A percentile compares a stretch with the other conserved stretches of the same genome.
Evolutionary conservation across 2,113 vertebrate genomes (phyloP).

Genomic region (Silurus meridionalis): DNA sequence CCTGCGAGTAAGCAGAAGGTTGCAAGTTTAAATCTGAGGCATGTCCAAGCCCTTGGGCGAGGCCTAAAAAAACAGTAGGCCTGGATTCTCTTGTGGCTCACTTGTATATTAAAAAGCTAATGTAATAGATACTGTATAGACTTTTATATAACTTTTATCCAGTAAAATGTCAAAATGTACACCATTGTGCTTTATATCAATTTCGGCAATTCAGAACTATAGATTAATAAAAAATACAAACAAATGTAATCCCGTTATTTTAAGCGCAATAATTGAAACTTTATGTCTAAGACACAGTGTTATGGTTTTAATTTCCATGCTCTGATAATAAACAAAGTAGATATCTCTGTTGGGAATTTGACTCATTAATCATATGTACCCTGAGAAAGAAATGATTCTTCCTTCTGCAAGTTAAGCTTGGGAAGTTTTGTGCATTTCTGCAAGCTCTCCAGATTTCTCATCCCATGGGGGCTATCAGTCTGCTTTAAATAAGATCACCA

Average conservation of each 20-base stretch:
- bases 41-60: neutral
- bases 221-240: neutral
- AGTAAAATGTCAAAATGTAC: neutral
- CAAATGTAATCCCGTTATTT: neutral
- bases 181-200: neutral
- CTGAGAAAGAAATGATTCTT: slow-evolving; percentile 19
- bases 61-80: neutral
- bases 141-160: neutral
- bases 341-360: slow-evolving; percentile 12
- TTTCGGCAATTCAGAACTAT: neutral
- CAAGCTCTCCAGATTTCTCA: slow-evolving; percentile 10
- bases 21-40: neutral
- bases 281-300: neutral
- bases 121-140: neutral
- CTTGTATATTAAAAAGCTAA: neutral
- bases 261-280: neutral
- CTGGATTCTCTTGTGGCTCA: neutral
- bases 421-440: slow-evolving; percentile 32
- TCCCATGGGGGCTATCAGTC: slow-evolving; percentile 26
- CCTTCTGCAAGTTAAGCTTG: slow-evolving; percentile 12
- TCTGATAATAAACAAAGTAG: slow-evolving; percentile 11
- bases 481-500: neutral
- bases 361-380: slow-evolving; percentile 18
- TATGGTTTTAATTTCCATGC: slow-evolving; percentile 5
- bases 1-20: neutral